Conservation (phyloP, 2,888 invertebrate genomes). For the Eupithecia centaureata region DNA sequence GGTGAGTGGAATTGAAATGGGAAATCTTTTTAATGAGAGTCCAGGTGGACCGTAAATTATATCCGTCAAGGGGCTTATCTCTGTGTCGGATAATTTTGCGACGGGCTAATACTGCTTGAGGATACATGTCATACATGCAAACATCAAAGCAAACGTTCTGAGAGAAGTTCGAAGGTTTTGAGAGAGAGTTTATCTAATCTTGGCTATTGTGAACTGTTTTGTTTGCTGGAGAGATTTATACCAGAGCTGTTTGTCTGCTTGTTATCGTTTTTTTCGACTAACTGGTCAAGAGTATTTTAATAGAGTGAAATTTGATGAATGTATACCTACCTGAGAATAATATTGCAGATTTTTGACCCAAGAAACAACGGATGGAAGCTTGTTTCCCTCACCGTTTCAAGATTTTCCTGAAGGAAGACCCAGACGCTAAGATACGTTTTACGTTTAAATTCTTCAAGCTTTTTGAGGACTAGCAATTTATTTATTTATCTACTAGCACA, state of each 20-base stretch:
- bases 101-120: conserved; percentile 1
- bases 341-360: neutral
- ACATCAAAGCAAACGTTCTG: neutral
- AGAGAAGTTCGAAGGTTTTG: neutral
- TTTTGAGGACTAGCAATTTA: no score
- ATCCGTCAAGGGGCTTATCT: neutral
- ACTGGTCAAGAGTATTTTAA: neutral
- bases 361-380: neutral
- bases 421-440: neutral
- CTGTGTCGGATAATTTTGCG: conserved; percentile 5
- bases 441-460: neutral
- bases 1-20: conserved; percentile 7
- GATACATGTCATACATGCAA: neutral
- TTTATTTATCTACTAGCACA: no score
- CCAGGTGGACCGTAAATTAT: conserved; percentile 11
- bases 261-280: neutral
- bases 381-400: neutral
- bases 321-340: neutral
- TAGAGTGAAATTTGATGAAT: neutral
- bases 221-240: neutral
- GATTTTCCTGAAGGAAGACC: neutral
- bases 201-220: no score
- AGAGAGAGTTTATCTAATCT: neutral
- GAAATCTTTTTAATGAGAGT: conserved; percentile 13
- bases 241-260: neutral